Base-by-base conservation (phyloP, 2,113 vertebrate genomes). In the Ageneiosus marmoratus region DNA sequence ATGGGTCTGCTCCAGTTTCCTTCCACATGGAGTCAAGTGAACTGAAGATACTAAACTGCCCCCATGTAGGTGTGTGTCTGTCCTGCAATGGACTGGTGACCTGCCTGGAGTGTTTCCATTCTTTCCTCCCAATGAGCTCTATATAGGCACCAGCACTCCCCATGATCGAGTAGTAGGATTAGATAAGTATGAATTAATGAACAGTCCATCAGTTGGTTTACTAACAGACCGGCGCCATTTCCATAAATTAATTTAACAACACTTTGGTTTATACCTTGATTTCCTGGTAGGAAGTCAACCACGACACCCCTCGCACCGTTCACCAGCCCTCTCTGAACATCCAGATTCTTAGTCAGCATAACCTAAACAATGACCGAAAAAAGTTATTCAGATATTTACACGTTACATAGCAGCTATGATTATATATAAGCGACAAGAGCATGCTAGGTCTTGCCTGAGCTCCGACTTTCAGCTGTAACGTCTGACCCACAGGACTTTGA, bases 261-360 rank as follows among this genome's bases (percentile, higher is more conserved):
- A 1, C 58, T 63, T 32, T 37, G 32, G 65, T 24, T 53, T 20
- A 0, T 83, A 98, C 98, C 95, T 67, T 93, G 94, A 86, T 94
- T 94, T 53, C 95, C 95, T 0, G 92, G 86, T 86, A 96, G 95
- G 86, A 99, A 99, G 60, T 93, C 95, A 1, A 94, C 87, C 1
- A 99, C 94, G 1, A 99, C 95, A 0, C 97, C 97, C 85, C 98
- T 94, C 0, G 97, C 96, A 0, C 98, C 98, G 0, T 99, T 99
- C 90, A 99, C 98, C 87, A 99, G 92, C 65, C 97, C 97, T 41
- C 90, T 94, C 58, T 95, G 92, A 5, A 98, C 95, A 10, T 98
- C 95, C 83, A 98, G 82, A 88, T 99, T 99, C 92, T 98, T 99
- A 9, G 97, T 93, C 84, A 99, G 90, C 96, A 99, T 99, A 87